Evolutionary conservation across 2,113 vertebrate species (phyloP), one percentile per base, ranked within the genome.

Genomic region (Amia ocellicauda): DNA sequence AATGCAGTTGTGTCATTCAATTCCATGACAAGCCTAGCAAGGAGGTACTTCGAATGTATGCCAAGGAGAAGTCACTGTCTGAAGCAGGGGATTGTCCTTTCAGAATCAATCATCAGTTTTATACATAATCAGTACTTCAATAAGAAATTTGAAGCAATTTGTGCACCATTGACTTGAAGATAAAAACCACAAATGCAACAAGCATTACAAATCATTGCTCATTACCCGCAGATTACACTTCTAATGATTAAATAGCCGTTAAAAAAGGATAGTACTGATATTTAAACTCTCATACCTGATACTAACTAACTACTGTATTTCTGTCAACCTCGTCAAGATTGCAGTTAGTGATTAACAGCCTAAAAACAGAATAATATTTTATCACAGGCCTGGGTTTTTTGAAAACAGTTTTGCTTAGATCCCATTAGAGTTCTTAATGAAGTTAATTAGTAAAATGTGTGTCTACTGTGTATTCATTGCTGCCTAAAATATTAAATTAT

Each of bases 21-120:
- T 80, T 84, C 75, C 71, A 69, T 52, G 60, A 59, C 43, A 67
- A 51, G 28, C 17, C 29, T 78, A 58, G 41, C 70, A 74, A 31
- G 70, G 58, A 73, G 42, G 4, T 20, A 59, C 3, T 17, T 1
- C 0, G 19, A 27, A 28, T 8, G 57, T 26, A 20, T 9, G 31
- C 31, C 31, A 36, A 47, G n/a, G n/a, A 47, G 13, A 47, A 47
- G 43, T 47, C n/a, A 23, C n/a, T 56, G 31, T n/a, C n/a, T n/a
- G n/a, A n/a, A n/a, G n/a, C n/a, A n/a, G n/a, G n/a, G n/a, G n/a
- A n/a, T 45, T 17, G 11, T 47, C 10, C 31, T 41, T 20, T 19
- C 20, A 31, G 22, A 65, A 82, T 72, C 71, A 75, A 77, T 73
- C 73, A 79, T 78, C 62, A 76, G 71, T 75, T 72, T 47, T 71